phyloP scores from a whole-genome alignment of 1,140 invertebrate species.

The Tachypleus tridentatus region DNA sequence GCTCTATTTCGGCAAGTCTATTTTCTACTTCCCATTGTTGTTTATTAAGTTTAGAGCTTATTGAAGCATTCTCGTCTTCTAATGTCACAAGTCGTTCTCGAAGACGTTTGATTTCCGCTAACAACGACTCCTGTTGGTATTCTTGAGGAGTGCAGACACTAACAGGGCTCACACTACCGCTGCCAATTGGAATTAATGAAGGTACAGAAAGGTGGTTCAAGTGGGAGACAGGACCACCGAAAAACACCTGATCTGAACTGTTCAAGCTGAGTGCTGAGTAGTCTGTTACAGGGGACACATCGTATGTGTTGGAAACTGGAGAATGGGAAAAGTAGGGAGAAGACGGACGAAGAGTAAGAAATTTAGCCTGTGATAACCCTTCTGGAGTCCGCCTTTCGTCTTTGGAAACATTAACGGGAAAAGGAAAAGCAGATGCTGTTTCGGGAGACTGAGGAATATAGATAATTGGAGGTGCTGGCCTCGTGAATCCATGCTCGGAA shows the following conservation, averaged over 20 bases:
- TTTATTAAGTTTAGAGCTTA: constrained; percentile 81
- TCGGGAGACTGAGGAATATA: no score
- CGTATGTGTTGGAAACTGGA: constrained; percentile 2
- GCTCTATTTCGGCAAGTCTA: constrained; percentile 87
- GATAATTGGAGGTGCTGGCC: no score
- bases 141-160: constrained; percentile 6
- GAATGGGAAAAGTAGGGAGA: constrained; percentile 3
- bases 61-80: constrained; percentile 82
- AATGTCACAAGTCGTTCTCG: constrained; percentile 75
- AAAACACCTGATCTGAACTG: no score
- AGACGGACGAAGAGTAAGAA: neutral
- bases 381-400: no score
- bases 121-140: constrained; percentile 55
- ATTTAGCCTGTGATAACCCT: neutral
- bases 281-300: neutral
- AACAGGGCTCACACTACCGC: neutral
- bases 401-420: no score
- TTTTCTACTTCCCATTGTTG: constrained; percentile 93
- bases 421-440: no score
- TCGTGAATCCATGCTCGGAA: no score
- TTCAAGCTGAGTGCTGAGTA: neutral
- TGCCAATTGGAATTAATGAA: neutral
- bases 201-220: neutral
- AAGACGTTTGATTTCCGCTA: constrained; percentile 80
- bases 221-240: neutral